Evolutionary conservation across 2,888 invertebrate genomes (phyloP), one percentile per base, ranked within the genome.

Genomic region (Myopa tessellatipennis): DNA sequence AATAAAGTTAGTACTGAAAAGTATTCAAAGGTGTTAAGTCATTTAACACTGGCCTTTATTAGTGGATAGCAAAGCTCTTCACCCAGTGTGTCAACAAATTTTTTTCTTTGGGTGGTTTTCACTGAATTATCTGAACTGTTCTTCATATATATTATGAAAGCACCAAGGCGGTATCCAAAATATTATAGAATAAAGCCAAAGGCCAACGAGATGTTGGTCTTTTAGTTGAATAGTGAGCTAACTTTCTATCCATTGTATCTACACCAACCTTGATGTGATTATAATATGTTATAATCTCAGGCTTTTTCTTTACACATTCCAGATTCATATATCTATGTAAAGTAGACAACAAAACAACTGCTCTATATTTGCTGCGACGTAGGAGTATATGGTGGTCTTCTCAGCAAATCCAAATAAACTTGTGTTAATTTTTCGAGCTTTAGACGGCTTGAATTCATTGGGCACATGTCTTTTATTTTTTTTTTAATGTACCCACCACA

Each of bases 381-480:
- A 78, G 18, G 60, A 52, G 58, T 65, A 76, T 18, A 76, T n/a
- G 8, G 76, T 18, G 18, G 67, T 58, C 61, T 76, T 34, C 60
- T 61, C 26, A 65, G 38, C 68, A 76, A 80, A 80, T 26, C 78
- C 76, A 65, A 78, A 80, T 36, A 67, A 3, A 16, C 60, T 70
- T 58, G 74, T 63, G 36, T 55, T 36, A 7, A 78, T 68, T 36
- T 36, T 14, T 68, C 71, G 34, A 65, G 78, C 58, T 76, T 70
- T 80, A 58, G 58, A 58, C 10, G n/a, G 58, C n/a, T 58, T 58
- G 58, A 58, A 58, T n/a, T 79, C 78, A 14, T 67, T 38, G 10
- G 80, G 77, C 26, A 78, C 8, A 40, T 58, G 77, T 63, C 63
- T 65, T 65, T 79, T 77, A 61, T 79, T 77, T 18, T 63, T 34